Evolutionary conservation across 2,888 invertebrate species (phyloP).

Genomic region (Watsonalla binaria): DNA sequence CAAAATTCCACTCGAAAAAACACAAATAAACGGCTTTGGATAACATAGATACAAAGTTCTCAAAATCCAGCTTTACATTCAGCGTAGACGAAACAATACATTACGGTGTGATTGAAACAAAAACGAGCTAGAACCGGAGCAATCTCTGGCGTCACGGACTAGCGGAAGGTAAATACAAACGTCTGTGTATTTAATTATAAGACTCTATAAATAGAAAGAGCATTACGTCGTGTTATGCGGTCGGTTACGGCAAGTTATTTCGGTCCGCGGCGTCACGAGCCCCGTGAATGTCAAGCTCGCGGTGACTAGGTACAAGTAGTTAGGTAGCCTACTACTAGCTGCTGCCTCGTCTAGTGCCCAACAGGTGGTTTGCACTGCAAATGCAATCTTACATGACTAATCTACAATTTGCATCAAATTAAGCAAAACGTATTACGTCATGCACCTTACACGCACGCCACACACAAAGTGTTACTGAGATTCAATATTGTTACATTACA

Average conservation of each 20-base stretch:
- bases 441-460: background rate
- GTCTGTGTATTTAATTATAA: slow-evolving; percentile 70
- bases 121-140: slow-evolving; percentile 33
- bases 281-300: slow-evolving; percentile 75
- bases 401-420: slow-evolving; percentile 25
- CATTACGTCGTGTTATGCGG: slow-evolving; percentile 71
- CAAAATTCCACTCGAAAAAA: background rate
- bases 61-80: background rate
- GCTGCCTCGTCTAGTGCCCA: slow-evolving; percentile 49
- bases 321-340: slow-evolving; percentile 39
- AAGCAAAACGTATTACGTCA: slow-evolving; percentile 8
- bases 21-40: background rate
- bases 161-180: slow-evolving; percentile 60
- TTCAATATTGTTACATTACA: no score
- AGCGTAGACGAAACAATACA: slow-evolving; percentile 5
- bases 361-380: slow-evolving; percentile 64
- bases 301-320: slow-evolving; percentile 38
- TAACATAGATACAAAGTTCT: background rate
- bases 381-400: slow-evolving; percentile 32
- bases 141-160: slow-evolving; percentile 39
- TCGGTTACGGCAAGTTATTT: slow-evolving; percentile 72
- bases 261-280: slow-evolving; percentile 65
- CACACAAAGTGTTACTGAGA: no score
- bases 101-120: slow-evolving; percentile 18
- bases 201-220: slow-evolving; percentile 68